Conservation (phyloP, 2,888 invertebrate species). For the Strigamia transsilvanica region DNA sequence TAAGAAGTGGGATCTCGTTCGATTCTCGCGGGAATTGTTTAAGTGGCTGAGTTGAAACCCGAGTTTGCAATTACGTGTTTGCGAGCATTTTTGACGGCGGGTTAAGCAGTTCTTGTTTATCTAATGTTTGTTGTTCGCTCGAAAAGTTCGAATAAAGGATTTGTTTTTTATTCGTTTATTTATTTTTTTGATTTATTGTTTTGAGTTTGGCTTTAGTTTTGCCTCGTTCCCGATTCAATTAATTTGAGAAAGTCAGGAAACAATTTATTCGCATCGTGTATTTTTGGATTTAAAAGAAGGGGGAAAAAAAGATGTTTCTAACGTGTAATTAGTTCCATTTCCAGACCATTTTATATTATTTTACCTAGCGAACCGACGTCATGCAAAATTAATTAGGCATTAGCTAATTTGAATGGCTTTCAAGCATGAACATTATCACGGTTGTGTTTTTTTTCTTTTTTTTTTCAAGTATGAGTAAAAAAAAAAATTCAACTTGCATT, state of each 20-base stretch:
- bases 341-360: not conserved
- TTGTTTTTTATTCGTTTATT: not conserved
- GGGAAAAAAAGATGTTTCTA: not conserved
- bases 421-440: not conserved
- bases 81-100: not conserved
- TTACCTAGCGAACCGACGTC: not conserved
- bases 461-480: not conserved
- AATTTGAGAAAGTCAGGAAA: not conserved
- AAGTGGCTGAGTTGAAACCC: not conserved
- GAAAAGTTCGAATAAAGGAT: not conserved
- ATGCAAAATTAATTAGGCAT: not conserved
- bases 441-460: not conserved
- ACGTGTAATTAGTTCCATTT: not conserved
- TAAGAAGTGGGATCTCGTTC: not conserved
- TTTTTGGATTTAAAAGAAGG: not conserved
- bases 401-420: not conserved
- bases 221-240: not conserved
- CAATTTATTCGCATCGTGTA: not conserved
- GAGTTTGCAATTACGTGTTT: slow-evolving; percentile 18
- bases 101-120: not conserved
- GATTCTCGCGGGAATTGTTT: slow-evolving; percentile 3
- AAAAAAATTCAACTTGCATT: too few species aligned
- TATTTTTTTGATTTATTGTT: not conserved
- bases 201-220: not conserved
- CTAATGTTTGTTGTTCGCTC: not conserved